Conservation (phyloP, 2,113 vertebrate species). For the human (Homo sapiens) region GRCh38 chr7:55071001-55071500, state of each 20-base stretch:
- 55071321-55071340: neutral
- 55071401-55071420: neutral
- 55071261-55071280: neutral
- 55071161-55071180: neutral
- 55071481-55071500: neutral
- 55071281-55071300: neutral
- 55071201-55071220: accelerated
- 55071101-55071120: neutral
- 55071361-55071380: neutral
- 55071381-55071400: neutral
- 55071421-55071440: neutral
- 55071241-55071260: neutral
- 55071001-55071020: slow-evolving; percentile 76
- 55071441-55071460: neutral
- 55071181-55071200: neutral
- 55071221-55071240: accelerated
- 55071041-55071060: neutral
- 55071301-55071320: neutral
- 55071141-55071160: neutral
- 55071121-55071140: neutral
- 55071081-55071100: neutral
- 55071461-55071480: neutral
- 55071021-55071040: neutral
- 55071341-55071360: neutral
- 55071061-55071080: accelerated